phyloP scores from a whole-genome alignment of 2,888 invertebrate species.

The Trichopoda pennipes region DNA sequence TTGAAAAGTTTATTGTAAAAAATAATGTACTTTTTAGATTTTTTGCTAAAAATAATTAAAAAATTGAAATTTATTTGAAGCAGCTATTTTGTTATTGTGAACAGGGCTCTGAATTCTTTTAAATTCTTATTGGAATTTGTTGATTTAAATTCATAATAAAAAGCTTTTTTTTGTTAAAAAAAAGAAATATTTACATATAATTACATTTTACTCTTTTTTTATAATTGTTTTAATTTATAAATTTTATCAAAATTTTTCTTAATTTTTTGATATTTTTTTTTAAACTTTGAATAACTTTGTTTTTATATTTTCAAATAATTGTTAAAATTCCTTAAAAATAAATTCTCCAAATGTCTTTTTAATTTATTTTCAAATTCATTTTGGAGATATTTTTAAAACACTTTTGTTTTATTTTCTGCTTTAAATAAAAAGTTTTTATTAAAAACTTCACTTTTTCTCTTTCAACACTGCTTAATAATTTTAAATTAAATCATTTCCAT shows the following conservation, averaged over 20 bases:
- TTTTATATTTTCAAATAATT: not conserved
- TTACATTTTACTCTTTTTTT: not conserved
- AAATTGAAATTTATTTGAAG: too few species aligned
- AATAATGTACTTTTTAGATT: too few species aligned
- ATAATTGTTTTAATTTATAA: too few species aligned
- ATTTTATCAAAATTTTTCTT: too few species aligned
- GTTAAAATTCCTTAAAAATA: not conserved
- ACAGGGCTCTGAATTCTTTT: not conserved
- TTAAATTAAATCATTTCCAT: constrained; percentile 7
- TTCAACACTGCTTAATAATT: not conserved
- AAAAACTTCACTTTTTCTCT: constrained; percentile 7
- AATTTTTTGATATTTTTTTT: too few species aligned
- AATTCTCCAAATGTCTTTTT: not conserved
- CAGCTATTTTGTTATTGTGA: too few species aligned
- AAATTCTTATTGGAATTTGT: constrained; percentile 17
- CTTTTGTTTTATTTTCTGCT: not conserved
- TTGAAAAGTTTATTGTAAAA: too few species aligned
- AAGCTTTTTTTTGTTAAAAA: not conserved
- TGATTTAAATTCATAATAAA: too few species aligned
- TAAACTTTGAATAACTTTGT: not conserved
- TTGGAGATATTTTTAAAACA: constrained; percentile 2
- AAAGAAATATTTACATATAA: not conserved
- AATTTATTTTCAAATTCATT: not conserved
- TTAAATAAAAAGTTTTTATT: constrained; percentile 20
- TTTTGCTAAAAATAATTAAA: too few species aligned